A percentile compares a stretch with the other conserved stretches of the same genome.
phyloP scores from a whole-genome alignment of 2,888 invertebrate genomes.

The Dione vanillae region DNA sequence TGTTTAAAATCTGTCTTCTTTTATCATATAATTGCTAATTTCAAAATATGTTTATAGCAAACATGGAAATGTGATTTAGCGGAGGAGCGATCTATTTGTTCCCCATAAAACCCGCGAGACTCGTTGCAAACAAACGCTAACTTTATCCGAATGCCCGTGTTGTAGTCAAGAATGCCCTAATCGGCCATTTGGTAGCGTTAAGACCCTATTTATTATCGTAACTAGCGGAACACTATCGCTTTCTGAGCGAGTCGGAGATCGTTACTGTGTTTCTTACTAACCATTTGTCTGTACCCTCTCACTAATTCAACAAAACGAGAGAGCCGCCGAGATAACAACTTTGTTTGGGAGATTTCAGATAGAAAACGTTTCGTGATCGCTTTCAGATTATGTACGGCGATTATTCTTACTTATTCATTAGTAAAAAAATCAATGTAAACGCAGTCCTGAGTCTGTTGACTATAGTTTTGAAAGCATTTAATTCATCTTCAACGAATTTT shows the following conservation, averaged over 20 bases:
- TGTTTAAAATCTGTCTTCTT: too few species aligned
- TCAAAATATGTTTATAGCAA: conserved; percentile 32
- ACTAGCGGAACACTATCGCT: conserved; percentile 77
- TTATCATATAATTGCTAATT: not conserved
- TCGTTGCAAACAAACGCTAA: conserved; percentile 74
- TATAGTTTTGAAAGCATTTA: too few species aligned
- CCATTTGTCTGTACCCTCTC: conserved; percentile 61
- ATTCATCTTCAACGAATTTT: too few species aligned
- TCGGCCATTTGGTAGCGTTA: conserved; percentile 52
- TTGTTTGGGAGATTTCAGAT: conserved; percentile 63
- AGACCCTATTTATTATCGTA: conserved; percentile 60
- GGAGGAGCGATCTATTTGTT: conserved; percentile 63
- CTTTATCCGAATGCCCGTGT: conserved; percentile 74
- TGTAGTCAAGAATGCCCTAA: conserved; percentile 56
- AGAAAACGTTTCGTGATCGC: conserved; percentile 60
- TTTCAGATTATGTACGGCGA: conserved; percentile 15
- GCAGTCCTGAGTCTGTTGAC: too few species aligned
- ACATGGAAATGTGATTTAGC: conserved; percentile 63
- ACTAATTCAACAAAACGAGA: conserved; percentile 77
- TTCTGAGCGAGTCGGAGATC: conserved; percentile 66
- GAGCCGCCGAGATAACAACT: conserved; percentile 66
- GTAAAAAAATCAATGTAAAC: too few species aligned
- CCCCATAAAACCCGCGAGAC: conserved; percentile 68
- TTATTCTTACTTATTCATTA: too few species aligned
- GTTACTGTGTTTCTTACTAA: conserved; percentile 54